Base-by-base conservation (phyloP, 1,140 invertebrate genomes). In the Prorops nasuta region DNA sequence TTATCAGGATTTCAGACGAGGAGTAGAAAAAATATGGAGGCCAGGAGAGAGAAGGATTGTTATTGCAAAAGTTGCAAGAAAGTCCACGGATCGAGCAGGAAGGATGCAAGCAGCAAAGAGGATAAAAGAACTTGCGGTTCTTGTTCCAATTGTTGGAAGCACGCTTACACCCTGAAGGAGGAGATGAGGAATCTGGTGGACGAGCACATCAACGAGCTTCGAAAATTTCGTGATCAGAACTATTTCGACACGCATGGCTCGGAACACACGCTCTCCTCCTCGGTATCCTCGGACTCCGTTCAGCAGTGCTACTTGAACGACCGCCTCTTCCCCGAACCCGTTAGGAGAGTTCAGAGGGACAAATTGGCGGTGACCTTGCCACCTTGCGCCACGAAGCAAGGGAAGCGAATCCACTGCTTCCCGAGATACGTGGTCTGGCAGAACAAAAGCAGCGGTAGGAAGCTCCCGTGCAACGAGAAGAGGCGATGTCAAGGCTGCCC, bases 161-260 rank as follows among this genome's bases (percentile, higher is more conserved):
- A 32, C 16, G 39, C 21, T 28, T 44, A 38, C 31, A 21, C 14
- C 19, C 21, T 17, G 4, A 46, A 40, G 10, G 32, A n/a, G 16
- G 39, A 8, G 42, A 47, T 21, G 10, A 17, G 28, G 3, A 28
- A 43, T 49, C 43, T 28, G n/a, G 18, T 44, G 0, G 52, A 54
- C 0, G 32, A 51, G 4, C 42, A 60, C 35, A 20, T 67, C 1
- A 37, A 39, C 8, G 51, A 66, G 4, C 12, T 73, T 12, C 56
- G 41, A 3, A 64, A 60, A 50, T 76, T 70, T 48, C 68, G 73
- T 1, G 57, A 70, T 7, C 52, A 70, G 22, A 72, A 76, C 51
- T 76, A 72, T 17, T 74, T 70, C 17, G 71, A 76, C 3, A 76
- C 73, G 0, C 73, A 76, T 39, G 72, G 71, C 19, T 72, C 68